phyloP scores from a whole-genome alignment of 2,888 invertebrate species.

The Rhamnusium bicolor region DNA sequence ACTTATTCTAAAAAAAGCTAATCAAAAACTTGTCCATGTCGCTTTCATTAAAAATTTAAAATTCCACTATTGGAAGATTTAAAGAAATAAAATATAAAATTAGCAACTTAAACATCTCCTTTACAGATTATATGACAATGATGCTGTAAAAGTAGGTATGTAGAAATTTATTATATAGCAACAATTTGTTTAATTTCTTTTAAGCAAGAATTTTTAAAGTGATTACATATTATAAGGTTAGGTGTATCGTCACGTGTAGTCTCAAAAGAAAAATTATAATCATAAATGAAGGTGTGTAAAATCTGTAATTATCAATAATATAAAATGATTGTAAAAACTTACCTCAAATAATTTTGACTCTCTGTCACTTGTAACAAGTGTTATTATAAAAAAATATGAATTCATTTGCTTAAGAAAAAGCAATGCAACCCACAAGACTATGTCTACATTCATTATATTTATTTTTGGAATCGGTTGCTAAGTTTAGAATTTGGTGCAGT shows the following conservation, averaged over 20 bases:
- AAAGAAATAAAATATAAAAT: too few relatives aligned
- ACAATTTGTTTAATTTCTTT: not conserved
- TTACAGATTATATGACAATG: too few relatives aligned
- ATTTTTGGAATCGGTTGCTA: slow-evolving; percentile 49
- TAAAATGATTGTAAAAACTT: not conserved
- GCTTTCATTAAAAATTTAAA: too few relatives aligned
- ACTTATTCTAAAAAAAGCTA: too few relatives aligned
- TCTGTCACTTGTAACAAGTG: not conserved
- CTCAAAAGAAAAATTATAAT: not conserved
- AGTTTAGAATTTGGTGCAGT: slow-evolving; percentile 42
- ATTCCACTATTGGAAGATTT: too few relatives aligned
- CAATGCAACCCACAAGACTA: slow-evolving; percentile 3
- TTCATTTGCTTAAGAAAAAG: slow-evolving; percentile 6
- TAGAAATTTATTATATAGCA: not conserved
- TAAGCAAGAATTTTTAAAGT: not conserved
- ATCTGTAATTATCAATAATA: not conserved
- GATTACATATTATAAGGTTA: not conserved
- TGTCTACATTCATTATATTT: slow-evolving; percentile 36
- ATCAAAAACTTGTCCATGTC: too few relatives aligned
- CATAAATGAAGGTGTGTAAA: not conserved
- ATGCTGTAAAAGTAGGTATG: too few relatives aligned
- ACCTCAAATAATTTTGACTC: not conserved
- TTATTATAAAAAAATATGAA: not conserved
- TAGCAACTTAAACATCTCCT: too few relatives aligned
- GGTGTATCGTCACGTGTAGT: not conserved